Evolutionary conservation across 2,113 vertebrate genomes (phyloP), one percentile per base, ranked within the genome.

Genomic region (Pseudopipra pipra): DNA sequence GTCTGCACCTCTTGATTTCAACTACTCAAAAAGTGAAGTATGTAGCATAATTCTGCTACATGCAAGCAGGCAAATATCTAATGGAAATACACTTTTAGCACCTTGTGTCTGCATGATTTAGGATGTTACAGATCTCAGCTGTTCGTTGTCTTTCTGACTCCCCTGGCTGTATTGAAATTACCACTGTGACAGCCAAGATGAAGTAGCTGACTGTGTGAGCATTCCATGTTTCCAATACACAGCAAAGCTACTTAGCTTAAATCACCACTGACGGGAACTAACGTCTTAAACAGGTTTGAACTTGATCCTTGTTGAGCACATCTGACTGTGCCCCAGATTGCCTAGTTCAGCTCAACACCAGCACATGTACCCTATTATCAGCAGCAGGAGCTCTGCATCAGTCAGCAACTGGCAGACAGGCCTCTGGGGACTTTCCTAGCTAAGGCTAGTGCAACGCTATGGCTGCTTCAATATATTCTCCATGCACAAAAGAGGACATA

Each of bases 251-350:
- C 96, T 95, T 92, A 95, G 86, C 65, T 95, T 88, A 95, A 95
- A 95, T 96, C 95, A 93, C 65, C 65, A 8, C 95, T 90, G 94
- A 93, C 44, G 73, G 91, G 89, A 97, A 93, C 91, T 56, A 95
- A 95, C 94, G 95, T 90, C 94, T 95, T 89, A 75, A 96, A 95
- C 94, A 93, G 94, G 95, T 93, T 89, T 95, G 94, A 94, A 96
- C 95, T 91, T 63, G 94, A 93, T 95, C 91, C 56, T 95, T 28
- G 47, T 91, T 87, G 80, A 96, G 84, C 68, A 61, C 91, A 92
- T 93, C 86, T 89, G 91, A 92, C 94, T 94, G 84, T 92, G 96
- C 86, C 95, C 88, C 67, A 68, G 76, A 94, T 89, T 94, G 93
- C 76, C 90, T 81, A 68, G 93, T 92, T 85, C 88, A 96, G 93